Percentiles rank a stretch among this genome's conserved stretches.
Conservation (phyloP, 1,140 invertebrate genomes). For the Megathymus violae region DNA sequence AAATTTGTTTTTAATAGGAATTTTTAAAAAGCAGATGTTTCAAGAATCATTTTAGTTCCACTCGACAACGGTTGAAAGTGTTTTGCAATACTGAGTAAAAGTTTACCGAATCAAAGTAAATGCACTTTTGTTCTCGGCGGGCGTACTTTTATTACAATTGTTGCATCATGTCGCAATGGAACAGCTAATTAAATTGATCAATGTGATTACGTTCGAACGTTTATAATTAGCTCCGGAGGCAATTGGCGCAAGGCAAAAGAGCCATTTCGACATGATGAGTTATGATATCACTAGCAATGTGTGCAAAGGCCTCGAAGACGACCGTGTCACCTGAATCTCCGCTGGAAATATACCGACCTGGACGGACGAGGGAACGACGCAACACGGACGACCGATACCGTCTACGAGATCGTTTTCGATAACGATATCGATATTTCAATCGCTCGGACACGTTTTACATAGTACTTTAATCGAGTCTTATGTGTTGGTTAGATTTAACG, state of each 20-base stretch:
- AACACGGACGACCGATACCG: no score
- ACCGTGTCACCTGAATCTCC: constrained; percentile 67
- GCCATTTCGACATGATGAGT: constrained; percentile 57
- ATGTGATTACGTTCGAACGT: not conserved
- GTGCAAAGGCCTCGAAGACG: constrained; percentile 69
- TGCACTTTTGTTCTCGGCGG: constrained; percentile 69
- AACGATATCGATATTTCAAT: no score
- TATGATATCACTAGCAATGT: constrained; percentile 73
- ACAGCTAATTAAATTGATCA: not conserved
- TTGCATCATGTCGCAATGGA: constrained; percentile 63
- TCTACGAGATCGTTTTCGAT: constrained; percentile 18
- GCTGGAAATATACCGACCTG: constrained; percentile 54
- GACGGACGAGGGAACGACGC: constrained; percentile 37
- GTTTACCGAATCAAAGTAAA: not conserved
- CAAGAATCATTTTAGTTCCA: no score
- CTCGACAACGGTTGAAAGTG: constrained; percentile 2
- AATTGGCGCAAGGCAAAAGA: no score
- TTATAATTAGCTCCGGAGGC: not conserved
- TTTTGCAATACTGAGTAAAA: constrained; percentile 40
- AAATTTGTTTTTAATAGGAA: no score
- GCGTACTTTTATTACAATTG: constrained; percentile 62
- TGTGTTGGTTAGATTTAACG: constrained; percentile 17
- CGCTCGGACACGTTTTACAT: no score
- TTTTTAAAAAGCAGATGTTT: no score
- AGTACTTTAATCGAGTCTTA: constrained; percentile 7